Evolutionary conservation across 2,113 vertebrate species (phyloP).

Genomic region (Chunga burmeisteri): DNA sequence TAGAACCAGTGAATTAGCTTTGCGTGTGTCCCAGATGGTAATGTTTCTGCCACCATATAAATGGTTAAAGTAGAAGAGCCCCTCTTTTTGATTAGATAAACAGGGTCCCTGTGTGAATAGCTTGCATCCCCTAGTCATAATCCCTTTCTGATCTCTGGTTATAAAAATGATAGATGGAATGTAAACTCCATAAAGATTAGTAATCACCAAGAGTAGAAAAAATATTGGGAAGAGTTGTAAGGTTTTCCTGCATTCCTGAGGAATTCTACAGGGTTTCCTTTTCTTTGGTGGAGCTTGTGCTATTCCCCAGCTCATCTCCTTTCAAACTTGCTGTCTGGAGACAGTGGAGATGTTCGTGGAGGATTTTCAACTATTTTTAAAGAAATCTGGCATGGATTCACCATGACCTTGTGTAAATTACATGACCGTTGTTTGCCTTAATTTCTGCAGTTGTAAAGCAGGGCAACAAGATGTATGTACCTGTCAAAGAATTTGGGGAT

Average conservation of each 20-base stretch:
- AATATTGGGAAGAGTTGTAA: neutral
- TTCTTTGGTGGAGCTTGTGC: neutral
- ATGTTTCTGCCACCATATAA: neutral
- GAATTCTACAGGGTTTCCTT: slow-evolving; percentile 18
- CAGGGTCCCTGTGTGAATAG: slow-evolving; percentile 27
- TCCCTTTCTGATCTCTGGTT: slow-evolving; percentile 49
- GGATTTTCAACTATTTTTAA: neutral
- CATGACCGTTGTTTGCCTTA: neutral
- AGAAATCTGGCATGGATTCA: neutral
- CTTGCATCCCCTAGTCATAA: slow-evolving; percentile 24
- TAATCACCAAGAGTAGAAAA: neutral
- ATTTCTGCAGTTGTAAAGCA: neutral
- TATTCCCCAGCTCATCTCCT: neutral
- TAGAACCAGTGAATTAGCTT: neutral
- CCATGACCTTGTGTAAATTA: neutral
- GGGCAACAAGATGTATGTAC: neutral
- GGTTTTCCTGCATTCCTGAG: slow-evolving; percentile 51
- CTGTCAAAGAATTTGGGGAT: slow-evolving; percentile 2
- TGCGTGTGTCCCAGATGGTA: neutral
- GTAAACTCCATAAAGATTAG: slow-evolving; percentile 63
- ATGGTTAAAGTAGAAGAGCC: slow-evolving; percentile 20
- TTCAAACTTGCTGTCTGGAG: neutral
- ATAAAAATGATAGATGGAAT: slow-evolving; percentile 65
- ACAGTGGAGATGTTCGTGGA: neutral
- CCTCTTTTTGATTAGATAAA: slow-evolving; percentile 41